Evolutionary conservation across 2,113 vertebrate species (phyloP), one percentile per base, ranked within the genome.

Genomic region (Siphamia tubifer): DNA sequence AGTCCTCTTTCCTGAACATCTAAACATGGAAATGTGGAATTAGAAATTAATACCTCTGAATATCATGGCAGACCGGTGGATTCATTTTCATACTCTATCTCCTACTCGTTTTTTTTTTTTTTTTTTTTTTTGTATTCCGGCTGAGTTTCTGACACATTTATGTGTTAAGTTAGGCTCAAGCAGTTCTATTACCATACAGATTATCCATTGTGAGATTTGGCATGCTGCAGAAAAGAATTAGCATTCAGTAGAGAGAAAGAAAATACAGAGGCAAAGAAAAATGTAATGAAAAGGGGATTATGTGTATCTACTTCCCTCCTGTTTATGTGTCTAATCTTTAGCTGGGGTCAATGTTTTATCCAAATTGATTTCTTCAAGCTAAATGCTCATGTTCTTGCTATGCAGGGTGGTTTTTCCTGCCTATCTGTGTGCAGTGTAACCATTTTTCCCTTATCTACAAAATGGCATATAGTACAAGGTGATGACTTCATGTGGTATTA

Each of bases 21-120:
- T 91, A 93, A 94, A 94, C 52, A 93, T 90, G 88, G 76, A 81
- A 91, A 92, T 76, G 54, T 94, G 90, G 93, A 96, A 95, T 94
- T 92, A 91, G 92, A 94, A 94, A 96, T 95, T 91, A 95, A 95
- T 94, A 95, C 95, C 93, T 93, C 93, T 92, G 87, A 92, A 92
- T 87, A 88, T 84, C 69, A 74, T 63, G 62, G 69, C 70, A 83
- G 92, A 61, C 57, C 82, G 84, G 89, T 19, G 92, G 91, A 94
- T 88, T 93, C 91, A 83, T 94, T 94, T 95, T 68, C 68, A 39
- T 75, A 48, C 75, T 72, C 17, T 47, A 3, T 38, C 35, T n/a
- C n/a, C n/a, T n/a, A n/a, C n/a, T n/a, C n/a, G n/a, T n/a, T n/a
- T 38, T 16, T n/a, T n/a, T 38, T 16, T 9, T 16, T 17, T 17